Evolutionary conservation across 2,888 invertebrate genomes (phyloP).

Genomic region (Drosophila antonietae): DNA sequence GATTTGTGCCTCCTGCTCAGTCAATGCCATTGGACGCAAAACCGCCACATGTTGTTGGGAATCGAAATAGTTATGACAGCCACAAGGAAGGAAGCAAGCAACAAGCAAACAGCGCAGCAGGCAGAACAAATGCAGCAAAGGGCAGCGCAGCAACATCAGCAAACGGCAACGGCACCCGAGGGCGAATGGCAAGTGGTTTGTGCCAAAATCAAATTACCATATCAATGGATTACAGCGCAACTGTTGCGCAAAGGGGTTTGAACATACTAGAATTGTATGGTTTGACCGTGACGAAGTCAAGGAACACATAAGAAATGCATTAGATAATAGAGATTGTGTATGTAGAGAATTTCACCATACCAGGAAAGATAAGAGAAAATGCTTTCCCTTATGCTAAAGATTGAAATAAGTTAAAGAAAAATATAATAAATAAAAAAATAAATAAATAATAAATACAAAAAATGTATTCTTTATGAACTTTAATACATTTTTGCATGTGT

Average conservation of each 20-base stretch:
- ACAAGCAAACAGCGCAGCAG: slow-evolving; percentile 8
- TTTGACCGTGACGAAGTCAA: background rate
- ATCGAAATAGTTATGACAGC: slow-evolving; percentile 74
- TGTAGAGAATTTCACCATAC: background rate
- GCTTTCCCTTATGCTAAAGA: too few species aligned
- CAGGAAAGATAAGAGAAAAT: background rate
- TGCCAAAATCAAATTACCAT: slow-evolving; percentile 75
- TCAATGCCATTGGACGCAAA: background rate
- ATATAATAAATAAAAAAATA: too few species aligned
- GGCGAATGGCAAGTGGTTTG: slow-evolving; percentile 24
- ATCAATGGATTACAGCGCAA: slow-evolving; percentile 72
- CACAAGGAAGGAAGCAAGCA: slow-evolving; percentile 24
- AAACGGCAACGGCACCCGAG: background rate
- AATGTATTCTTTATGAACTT: too few species aligned
- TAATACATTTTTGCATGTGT: too few species aligned
- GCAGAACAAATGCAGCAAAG: too few species aligned
- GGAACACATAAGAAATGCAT: background rate
- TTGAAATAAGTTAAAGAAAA: too few species aligned
- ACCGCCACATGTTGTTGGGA: slow-evolving; percentile 67
- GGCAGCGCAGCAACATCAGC: slow-evolving; percentile 14
- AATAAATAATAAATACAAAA: too few species aligned
- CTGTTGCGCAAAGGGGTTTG: slow-evolving; percentile 34
- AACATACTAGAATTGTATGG: slow-evolving; percentile 40
- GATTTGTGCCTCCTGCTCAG: slow-evolving; percentile 33
- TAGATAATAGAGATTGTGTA: background rate